Evolutionary conservation across 2,888 invertebrate species (phyloP), one percentile per base, ranked within the genome.

Genomic region (Ceratothoa steindachneri): DNA sequence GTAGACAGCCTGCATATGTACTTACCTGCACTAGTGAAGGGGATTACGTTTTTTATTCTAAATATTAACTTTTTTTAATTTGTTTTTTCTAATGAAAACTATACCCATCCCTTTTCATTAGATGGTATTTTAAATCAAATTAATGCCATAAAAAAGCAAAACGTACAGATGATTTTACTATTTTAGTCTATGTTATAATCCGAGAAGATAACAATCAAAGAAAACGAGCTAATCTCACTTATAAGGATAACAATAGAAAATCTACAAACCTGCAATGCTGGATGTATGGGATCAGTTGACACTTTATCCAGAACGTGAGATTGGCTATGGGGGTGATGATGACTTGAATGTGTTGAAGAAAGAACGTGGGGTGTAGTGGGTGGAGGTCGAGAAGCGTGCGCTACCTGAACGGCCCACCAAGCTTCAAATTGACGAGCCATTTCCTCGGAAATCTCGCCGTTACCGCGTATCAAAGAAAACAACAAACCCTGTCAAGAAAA

Each of bases 371-470:
- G 41, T 27, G 73, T 53, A 71, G 30, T 71, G 19, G 67, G 52
- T 15, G 64, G 71, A 19, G 41, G 78, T 27, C 71, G 69, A 28
- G 72, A 67, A 22, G 75, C 74, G 69, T 79, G 76, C 67, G 72
- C 67, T 5, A 72, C 52, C 31, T 72, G 72, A 9, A 79, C 73
- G 0, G 79, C 72, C 79, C 79, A 79, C 79, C 79, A 79, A 5
- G 75, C 72, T 24, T 79, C 79, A 41, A 79, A 79, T 71, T 79
- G 79, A 12, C 79, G 69, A 28, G 75, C 69, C 1, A 76, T 69
- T 52, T 79, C 79, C 31, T 79, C 78, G 29, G 72, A 72, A 52
- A 79, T 67, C 51, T 75, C 75, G 1, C 74, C 74, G 52, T 66
- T 60, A 12, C 60, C 60, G 1, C 60, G 60, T 12, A 60, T 19